phyloP scores from a whole-genome alignment of 2,888 invertebrate species.

The Orthosia incerta region DNA sequence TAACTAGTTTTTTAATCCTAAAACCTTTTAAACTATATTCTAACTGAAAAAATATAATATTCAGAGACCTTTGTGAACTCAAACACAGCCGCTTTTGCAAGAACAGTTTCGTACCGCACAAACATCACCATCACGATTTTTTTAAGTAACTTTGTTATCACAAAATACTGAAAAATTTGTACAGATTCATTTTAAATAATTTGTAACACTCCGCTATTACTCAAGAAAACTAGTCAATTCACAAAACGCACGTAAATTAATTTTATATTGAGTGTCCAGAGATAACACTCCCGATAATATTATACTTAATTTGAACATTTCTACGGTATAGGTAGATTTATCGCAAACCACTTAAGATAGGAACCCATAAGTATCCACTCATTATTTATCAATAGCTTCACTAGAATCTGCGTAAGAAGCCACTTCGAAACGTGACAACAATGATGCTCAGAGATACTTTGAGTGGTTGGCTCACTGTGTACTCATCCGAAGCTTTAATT shows the following conservation, averaged over 20 bases:
- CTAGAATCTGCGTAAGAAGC: constrained; percentile 24
- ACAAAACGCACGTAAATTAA: constrained; percentile 1
- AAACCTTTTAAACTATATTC: neutral
- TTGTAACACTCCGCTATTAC: constrained; percentile 6
- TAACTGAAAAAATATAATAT: neutral
- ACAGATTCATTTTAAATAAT: constrained; percentile 20
- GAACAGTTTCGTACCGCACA: constrained; percentile 38
- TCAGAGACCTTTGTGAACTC: constrained; percentile 44
- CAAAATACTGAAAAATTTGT: neutral
- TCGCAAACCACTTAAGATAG: constrained; percentile 43
- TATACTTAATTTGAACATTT: constrained; percentile 22
- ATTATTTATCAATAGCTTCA: constrained; percentile 23
- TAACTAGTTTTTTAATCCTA: neutral
- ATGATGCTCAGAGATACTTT: constrained; percentile 24
- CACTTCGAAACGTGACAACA: constrained; percentile 49
- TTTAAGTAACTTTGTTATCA: neutral
- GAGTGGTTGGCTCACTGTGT: constrained; percentile 35
- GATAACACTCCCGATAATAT: constrained; percentile 35
- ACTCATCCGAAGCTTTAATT: constrained; percentile 19
- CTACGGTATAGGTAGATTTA: neutral
- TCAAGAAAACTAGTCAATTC: constrained; percentile 10
- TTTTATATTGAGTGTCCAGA: constrained; percentile 40
- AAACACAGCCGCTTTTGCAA: constrained; percentile 22
- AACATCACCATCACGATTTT: constrained; percentile 47
- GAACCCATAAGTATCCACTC: constrained; percentile 20